Base-by-base conservation (phyloP, 2,113 vertebrate species). In the Cynoglossus semilaevis region DNA sequence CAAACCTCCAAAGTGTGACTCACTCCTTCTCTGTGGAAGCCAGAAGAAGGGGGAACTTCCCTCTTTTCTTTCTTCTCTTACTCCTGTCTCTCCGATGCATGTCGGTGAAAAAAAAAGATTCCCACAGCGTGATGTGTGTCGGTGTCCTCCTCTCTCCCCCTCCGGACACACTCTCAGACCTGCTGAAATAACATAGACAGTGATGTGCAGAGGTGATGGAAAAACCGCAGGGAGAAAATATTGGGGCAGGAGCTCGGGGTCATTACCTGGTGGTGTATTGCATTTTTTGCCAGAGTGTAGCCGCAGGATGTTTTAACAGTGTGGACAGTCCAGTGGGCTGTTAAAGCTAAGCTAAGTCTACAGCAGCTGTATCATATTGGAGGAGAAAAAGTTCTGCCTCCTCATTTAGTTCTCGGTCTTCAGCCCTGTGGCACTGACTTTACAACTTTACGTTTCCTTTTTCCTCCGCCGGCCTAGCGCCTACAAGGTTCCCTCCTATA, bases 1-100 rank as follows among this genome's bases (percentile, higher is more conserved):
- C 53, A 63, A 70, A 47, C 18, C 65, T 84, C 74, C 80, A 50
- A 61, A 35, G 59, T 56, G 73, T 85, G 80, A 84, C 80, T 89
- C 87, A 85, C 54, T 83, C 51, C 40, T 68, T 55, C 47, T 63
- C 68, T 29, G 52, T 66, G 71, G 61, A 60, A 76, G 57, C 58
- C 57, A 78, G 80, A 86, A 73, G 60, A 77, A 63, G 76, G 43
- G 65, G 84, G 79, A 79, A 85, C 77, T 77, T 84, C 80, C 77
- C 69, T 63, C 45, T 60, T 59, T 45, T 70, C 72, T 47, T 82
- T 63, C 66, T 65, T 58, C 76, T 68, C 60, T 40, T 6, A 64
- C 69, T 77, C 72, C 72, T 35, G 67, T 77, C 70, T 57, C 63
- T 70, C 57, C 72, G 34, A 54, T 71, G 8, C 59, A 62, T 63